Conservation (phyloP, 1,140 invertebrate genomes). For the Leguminivora glycinivorella region DNA sequence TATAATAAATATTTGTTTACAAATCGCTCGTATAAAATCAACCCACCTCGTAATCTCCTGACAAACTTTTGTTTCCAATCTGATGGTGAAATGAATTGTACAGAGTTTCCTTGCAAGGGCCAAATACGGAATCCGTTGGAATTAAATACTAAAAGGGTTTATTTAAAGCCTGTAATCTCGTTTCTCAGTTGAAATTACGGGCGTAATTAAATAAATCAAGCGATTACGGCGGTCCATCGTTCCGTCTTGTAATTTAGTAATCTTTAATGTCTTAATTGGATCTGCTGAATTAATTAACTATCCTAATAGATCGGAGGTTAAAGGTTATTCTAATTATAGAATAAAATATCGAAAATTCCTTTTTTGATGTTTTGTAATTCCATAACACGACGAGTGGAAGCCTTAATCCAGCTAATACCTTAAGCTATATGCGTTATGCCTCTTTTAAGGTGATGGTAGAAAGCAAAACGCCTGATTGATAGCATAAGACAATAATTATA, state of each 20-base stretch:
- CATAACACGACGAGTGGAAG: no score
- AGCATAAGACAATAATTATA: no score
- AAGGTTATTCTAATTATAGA: conserved; percentile 3
- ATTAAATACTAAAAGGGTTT: conserved; percentile 5
- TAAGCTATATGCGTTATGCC: no score
- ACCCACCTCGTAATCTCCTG: neutral
- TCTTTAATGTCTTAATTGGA: conserved; percentile 25
- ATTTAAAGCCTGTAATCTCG: conserved; percentile 24
- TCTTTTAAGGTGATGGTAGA: no score
- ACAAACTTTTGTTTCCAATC: neutral
- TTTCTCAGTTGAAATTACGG: conserved; percentile 21
- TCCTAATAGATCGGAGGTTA: conserved; percentile 11
- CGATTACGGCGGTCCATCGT: conserved; percentile 24
- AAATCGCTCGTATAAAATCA: neutral
- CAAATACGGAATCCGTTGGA: neutral
- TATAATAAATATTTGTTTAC: no score
- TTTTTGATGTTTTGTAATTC: neutral
- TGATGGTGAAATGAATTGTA: neutral
- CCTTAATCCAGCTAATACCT: no score
- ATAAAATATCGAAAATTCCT: neutral
- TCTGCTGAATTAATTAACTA: conserved; percentile 15
- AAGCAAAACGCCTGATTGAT: no score
- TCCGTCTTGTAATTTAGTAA: conserved; percentile 24
- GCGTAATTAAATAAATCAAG: conserved; percentile 26
- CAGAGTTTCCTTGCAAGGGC: neutral